A percentile compares a stretch with the other conserved stretches of the same genome.
These are phyloP conservation scores for Halichoerus grypus DNA, from an alignment of 2,113 vertebrate genomes.

Conservation along the genomic window DNA sequence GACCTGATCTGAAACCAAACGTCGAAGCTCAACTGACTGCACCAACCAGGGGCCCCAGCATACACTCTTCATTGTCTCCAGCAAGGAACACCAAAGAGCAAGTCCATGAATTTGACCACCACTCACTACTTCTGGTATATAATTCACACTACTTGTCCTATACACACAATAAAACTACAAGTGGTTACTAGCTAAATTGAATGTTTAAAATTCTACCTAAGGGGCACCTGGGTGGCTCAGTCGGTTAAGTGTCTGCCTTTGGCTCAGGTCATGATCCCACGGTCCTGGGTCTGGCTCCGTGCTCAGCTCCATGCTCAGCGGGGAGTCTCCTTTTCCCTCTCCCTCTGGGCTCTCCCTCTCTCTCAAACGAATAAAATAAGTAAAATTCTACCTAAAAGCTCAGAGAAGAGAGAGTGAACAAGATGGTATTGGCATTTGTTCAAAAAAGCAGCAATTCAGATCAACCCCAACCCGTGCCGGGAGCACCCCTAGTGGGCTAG, in stretches of 20 bases:
- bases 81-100: not conserved
- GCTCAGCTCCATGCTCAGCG: no score
- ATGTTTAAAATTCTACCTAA: not conserved
- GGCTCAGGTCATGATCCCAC: not conserved
- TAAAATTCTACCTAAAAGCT: not conserved
- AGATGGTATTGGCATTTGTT: not conserved
- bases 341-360: no score
- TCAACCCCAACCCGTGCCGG: fast-evolving
- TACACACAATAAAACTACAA: not conserved
- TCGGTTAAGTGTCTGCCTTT: no score
- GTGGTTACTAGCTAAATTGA: not conserved
- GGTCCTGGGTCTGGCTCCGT: no score
- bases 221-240: not conserved
- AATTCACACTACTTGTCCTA: not conserved
- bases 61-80: not conserved
- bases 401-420: not conserved
- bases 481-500: fast-evolving
- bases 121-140: not conserved
- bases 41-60: not conserved
- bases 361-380: no score
- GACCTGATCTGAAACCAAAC: not conserved
- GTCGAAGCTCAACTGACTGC: not conserved
- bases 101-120: not conserved
- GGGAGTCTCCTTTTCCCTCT: no score
- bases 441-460: not conserved